phyloP scores from a whole-genome alignment of 2,797 vertebrate species.

The Sciaenops ocellatus region DNA sequence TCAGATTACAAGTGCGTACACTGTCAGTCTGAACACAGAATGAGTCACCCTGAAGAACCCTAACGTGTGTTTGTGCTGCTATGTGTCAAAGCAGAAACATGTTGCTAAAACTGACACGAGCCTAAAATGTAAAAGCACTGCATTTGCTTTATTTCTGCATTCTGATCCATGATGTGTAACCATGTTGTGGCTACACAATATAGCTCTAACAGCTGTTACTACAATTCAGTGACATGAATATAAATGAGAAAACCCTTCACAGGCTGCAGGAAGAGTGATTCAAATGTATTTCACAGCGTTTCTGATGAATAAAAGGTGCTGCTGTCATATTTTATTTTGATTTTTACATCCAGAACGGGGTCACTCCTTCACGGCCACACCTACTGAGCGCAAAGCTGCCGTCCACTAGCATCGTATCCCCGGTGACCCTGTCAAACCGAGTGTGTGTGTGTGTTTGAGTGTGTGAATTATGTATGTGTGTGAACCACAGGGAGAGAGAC shows the following conservation, averaged over 20 bases:
- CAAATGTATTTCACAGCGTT: conserved; percentile 18
- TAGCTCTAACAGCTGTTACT: conserved; percentile 26
- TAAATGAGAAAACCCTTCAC: conserved; percentile 26
- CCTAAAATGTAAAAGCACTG: not conserved
- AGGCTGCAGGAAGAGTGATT: conserved; percentile 15
- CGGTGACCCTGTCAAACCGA: conserved; percentile 62
- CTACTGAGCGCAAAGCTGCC: conserved; percentile 42
- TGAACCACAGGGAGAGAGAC: conserved; percentile 59
- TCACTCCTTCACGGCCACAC: conserved; percentile 47
- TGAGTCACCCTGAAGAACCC: not conserved
- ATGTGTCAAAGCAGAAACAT: not conserved
- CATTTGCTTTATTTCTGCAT: not conserved
- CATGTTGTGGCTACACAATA: conserved; percentile 7
- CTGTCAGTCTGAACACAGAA: not conserved
- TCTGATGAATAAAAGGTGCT: conserved; percentile 13
- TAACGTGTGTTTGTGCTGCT: not conserved
- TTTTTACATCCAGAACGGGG: conserved; percentile 58
- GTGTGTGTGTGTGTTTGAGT: conserved; percentile 60
- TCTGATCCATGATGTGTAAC: not conserved
- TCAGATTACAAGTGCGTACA: not conserved
- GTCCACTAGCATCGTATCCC: conserved; percentile 49
- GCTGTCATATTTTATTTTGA: conserved; percentile 36
- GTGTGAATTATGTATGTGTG: conserved; percentile 78
- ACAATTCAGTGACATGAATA: conserved; percentile 16
- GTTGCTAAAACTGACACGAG: not conserved